Evolutionary conservation across 2,888 invertebrate genomes (phyloP).

Genomic region (Zonitis immaculata): DNA sequence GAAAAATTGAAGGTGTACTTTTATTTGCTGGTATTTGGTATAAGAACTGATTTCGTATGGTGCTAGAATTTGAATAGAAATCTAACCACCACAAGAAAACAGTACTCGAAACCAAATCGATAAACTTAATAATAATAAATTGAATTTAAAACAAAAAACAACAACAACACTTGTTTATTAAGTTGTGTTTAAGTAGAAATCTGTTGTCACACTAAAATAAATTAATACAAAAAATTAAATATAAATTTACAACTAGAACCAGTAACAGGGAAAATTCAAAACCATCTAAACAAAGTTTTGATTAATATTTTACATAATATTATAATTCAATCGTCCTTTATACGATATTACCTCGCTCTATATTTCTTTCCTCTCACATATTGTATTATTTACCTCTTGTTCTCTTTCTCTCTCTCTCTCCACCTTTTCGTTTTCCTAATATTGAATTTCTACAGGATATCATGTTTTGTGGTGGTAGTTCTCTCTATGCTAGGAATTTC

Average conservation of each 20-base stretch:
- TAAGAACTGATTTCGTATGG: slow-evolving; percentile 63
- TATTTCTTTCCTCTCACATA: slow-evolving; percentile 36
- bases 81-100: slow-evolving; percentile 65
- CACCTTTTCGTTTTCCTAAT: slow-evolving; percentile 30
- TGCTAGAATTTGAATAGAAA: slow-evolving; percentile 57
- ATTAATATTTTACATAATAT: slow-evolving; percentile 25
- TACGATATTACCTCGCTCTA: slow-evolving; percentile 31
- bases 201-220: slow-evolving; percentile 46
- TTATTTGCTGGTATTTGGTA: slow-evolving; percentile 14
- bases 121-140: slow-evolving; percentile 5
- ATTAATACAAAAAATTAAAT: slow-evolving; percentile 46
- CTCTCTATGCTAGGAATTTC: too few relatives aligned
- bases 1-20: too few relatives aligned
- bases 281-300: slow-evolving; percentile 38
- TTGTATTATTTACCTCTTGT: slow-evolving; percentile 23
- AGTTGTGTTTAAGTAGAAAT: slow-evolving; percentile 44
- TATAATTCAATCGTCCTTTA: slow-evolving; percentile 11
- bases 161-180: too few relatives aligned
- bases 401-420: slow-evolving; percentile 31
- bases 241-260: slow-evolving; percentile 47
- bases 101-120: slow-evolving; percentile 51
- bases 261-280: slow-evolving; percentile 40
- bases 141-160: too few relatives aligned
- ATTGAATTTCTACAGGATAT: slow-evolving; percentile 44
- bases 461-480: slow-evolving; percentile 44